Base-by-base conservation (phyloP, 2,888 invertebrate genomes). In the Fragum whitleyi region DNA sequence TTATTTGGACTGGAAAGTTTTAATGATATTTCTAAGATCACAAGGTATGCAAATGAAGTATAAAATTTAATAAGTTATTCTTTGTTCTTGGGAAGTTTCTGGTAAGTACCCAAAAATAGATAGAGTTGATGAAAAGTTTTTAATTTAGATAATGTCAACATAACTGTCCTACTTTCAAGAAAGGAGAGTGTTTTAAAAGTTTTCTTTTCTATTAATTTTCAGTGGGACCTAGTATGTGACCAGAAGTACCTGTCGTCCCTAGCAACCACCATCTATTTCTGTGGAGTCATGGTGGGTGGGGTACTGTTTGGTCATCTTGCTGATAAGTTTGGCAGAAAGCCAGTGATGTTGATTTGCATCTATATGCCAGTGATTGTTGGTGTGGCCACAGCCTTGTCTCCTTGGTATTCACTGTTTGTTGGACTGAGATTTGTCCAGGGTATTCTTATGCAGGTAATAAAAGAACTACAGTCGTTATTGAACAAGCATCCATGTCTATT, bases 221-320 rank as follows among this genome's bases (percentile, higher is more conserved):
- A 92, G 92, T 92, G 91, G 90, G 86, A 89, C 67, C 81, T 92
- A 32, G 91, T 91, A 6, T 92, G 92, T 79, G 85, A 86, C 61
- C 39, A 81, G 23, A 74, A 80, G 9, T 90, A 89, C 78, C 77
- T 91, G 42, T 74, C 85, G 11, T 84, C 84, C 11, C 80, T 91
- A 36, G 89, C 91, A 29, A 92, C 90, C n/a, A 92, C 92, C 26
- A 90, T 92, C n/a, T 92, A 92, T 83, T 92, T 92, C 80, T 79
- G 87, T 67, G 92, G 92, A 2, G 92, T 92, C 7, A 92, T 92
- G 92, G 72, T 92, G 7, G 92, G 92, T 42, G 92, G 92, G 5
- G 77, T 92, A n/a, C 26, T 92, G 53, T 92, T 92, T 72, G 92
- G 92, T 32, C 86, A 88, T 29, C 83, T 92, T 55, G 90, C 92